A percentile compares a stretch with the other conserved stretches of the same genome.
Conservation (phyloP, 2,797 vertebrate species). For the Philypnodon macrostomus region DNA sequence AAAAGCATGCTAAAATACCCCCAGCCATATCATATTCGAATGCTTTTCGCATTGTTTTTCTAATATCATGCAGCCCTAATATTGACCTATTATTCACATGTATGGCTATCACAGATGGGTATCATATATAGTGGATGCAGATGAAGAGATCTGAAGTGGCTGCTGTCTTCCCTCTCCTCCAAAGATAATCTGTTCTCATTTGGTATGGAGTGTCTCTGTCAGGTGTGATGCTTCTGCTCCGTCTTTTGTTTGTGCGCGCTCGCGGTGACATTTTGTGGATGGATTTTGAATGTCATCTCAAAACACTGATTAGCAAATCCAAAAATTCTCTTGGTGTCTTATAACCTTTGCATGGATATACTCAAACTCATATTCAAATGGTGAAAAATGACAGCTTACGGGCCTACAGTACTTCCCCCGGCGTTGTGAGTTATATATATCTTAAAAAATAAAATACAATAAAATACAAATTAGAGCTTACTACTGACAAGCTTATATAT, state of each 20-base stretch:
- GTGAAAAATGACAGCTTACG: not conserved
- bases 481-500: too few species aligned
- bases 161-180: constrained; percentile 15
- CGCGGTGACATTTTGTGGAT: constrained; percentile 6
- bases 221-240: constrained; percentile 8
- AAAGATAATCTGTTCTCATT: constrained; percentile 6
- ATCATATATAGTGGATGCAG: constrained; percentile 11
- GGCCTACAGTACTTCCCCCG: too few species aligned
- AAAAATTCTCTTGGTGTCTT: not conserved
- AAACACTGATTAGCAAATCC: constrained; percentile 6
- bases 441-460: too few species aligned
- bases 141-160: constrained; percentile 4
- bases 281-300: constrained; percentile 13
- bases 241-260: constrained; percentile 8
- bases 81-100: too few species aligned
- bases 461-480: too few species aligned
- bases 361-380: too few species aligned
- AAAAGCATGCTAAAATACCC: too few species aligned
- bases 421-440: too few species aligned
- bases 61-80: too few species aligned
- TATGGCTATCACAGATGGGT: constrained; percentile 9
- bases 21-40: too few species aligned
- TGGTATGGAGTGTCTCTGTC: constrained; percentile 10
- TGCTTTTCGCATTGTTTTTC: too few species aligned
- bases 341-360: not conserved